A percentile compares a stretch with the other conserved stretches of the same genome.
Evolutionary conservation across 2,797 vertebrate species (phyloP).

Genomic region (Rhodeus uyekii): DNA sequence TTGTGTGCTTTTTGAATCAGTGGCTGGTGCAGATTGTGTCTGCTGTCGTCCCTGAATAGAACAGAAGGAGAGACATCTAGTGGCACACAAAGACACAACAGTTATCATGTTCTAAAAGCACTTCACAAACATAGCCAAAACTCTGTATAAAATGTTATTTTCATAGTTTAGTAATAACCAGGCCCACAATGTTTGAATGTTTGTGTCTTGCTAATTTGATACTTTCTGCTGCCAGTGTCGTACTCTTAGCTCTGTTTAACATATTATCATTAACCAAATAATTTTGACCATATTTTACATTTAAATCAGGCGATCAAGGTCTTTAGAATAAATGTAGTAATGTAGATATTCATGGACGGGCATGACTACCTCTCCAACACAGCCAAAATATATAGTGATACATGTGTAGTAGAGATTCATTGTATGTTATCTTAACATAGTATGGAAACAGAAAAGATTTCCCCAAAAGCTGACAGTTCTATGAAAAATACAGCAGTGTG

Average conservation of each 20-base stretch:
- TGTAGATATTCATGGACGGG: not conserved
- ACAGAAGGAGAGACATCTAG: slow-evolving; percentile 79
- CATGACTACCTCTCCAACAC: not conserved
- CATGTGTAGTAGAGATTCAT: not conserved
- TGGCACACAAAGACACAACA: slow-evolving; percentile 68
- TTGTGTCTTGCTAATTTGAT: slow-evolving; percentile 8
- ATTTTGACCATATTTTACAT: not conserved
- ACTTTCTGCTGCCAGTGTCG: not conserved
- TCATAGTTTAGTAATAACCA: not conserved
- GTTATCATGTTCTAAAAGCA: not conserved
- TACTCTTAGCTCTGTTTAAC: not conserved
- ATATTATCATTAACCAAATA: not conserved
- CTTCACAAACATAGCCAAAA: not conserved
- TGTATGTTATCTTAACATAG: not conserved
- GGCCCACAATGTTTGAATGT: not conserved
- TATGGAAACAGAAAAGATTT: not conserved
- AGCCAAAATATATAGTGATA: slow-evolving; percentile 3
- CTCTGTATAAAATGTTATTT: not conserved
- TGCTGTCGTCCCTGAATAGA: slow-evolving; percentile 62
- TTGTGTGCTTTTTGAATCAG: slow-evolving; percentile 40
- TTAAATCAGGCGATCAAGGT: not conserved
- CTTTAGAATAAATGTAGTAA: not conserved
- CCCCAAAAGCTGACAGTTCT: not conserved
- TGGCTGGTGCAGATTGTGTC: slow-evolving; percentile 56
- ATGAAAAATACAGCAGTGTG: not conserved